phyloP scores from a whole-genome alignment of 2,113 vertebrate species.

The human region GRCh38 chr16:12918001-12918500 shows the following conservation, averaged over 20 bases:
- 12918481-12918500: conserved; percentile 7
- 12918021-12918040: neutral
- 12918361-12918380: neutral
- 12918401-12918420: neutral
- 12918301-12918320: neutral
- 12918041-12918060: neutral
- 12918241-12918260: neutral
- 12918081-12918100: neutral
- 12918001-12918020: neutral
- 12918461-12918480: conserved; percentile 5
- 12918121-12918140: conserved; percentile 10
- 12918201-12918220: neutral
- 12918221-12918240: neutral
- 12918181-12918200: neutral
- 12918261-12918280: neutral
- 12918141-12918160: neutral
- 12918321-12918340: neutral
- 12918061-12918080: neutral
- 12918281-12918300: conserved; percentile 8
- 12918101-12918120: neutral
- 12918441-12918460: conserved; percentile 39
- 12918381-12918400: neutral
- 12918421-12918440: conserved; percentile 33
- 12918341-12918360: neutral
- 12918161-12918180: conserved; percentile 41